Conservation (phyloP, 2,113 vertebrate genomes). For the Motacilla tschutschensis region DNA sequence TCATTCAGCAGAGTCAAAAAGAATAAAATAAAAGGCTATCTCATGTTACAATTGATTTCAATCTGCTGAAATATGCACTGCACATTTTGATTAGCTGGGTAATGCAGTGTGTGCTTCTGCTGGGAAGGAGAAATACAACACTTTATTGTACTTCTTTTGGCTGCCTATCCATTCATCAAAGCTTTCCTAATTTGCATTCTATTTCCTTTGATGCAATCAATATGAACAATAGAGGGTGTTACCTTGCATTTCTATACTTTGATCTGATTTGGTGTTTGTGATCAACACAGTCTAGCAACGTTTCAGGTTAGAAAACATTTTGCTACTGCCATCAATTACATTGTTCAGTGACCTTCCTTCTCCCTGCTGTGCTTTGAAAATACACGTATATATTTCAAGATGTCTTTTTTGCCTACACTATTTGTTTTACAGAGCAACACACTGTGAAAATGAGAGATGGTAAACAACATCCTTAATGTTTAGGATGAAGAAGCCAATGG, state of each 20-base stretch:
- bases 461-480: slow-evolving; percentile 45
- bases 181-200: slow-evolving; percentile 57
- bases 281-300: slow-evolving; percentile 3
- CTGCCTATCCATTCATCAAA: slow-evolving; percentile 54
- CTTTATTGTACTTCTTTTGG: slow-evolving; percentile 32
- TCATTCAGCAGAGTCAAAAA: slow-evolving; percentile 59
- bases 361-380: slow-evolving; percentile 53
- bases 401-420: slow-evolving; percentile 23
- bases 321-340: slow-evolving; percentile 43
- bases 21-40: slow-evolving; percentile 67
- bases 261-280: slow-evolving; percentile 44
- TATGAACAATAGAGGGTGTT: slow-evolving; percentile 43
- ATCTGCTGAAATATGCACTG: slow-evolving; percentile 52
- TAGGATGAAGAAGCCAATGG: slow-evolving; percentile 44
- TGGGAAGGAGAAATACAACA: not conserved
- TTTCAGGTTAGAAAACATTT: slow-evolving; percentile 26
- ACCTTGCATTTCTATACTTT: slow-evolving; percentile 47
- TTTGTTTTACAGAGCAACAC: slow-evolving; percentile 34
- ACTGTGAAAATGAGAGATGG: slow-evolving; percentile 48
- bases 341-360: slow-evolving; percentile 50
- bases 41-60: slow-evolving; percentile 70
- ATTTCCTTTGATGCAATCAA: slow-evolving; percentile 52
- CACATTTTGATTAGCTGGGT: slow-evolving; percentile 53
- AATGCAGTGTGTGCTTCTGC: not conserved
- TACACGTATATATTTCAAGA: slow-evolving; percentile 52